Evolutionary conservation across 2,888 invertebrate genomes (phyloP).

Genomic region (Drosophila gaucha): DNA sequence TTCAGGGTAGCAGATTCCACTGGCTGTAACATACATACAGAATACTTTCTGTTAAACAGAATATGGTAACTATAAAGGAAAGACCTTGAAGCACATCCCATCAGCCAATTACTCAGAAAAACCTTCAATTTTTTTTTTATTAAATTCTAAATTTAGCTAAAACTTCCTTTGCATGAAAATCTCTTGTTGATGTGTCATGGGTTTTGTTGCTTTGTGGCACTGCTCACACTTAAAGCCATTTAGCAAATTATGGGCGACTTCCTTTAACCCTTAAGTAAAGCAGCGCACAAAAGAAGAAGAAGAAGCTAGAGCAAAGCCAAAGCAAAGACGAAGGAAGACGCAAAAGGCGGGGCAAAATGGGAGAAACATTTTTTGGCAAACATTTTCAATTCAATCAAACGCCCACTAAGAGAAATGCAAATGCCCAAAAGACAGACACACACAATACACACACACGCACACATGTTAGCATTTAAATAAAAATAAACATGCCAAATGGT

Average conservation of each 20-base stretch:
- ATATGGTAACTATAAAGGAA: too few relatives aligned
- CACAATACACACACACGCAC: slow-evolving; percentile 21
- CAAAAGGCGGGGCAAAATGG: background rate
- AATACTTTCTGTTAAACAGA: too few relatives aligned
- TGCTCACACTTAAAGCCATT: slow-evolving; percentile 67
- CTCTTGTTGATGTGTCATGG: slow-evolving; percentile 36
- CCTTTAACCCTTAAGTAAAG: slow-evolving; percentile 62
- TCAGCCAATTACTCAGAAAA: slow-evolving; percentile 14
- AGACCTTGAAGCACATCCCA: background rate
- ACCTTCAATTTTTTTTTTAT: background rate
- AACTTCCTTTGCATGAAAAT: slow-evolving; percentile 16
- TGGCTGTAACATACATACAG: too few relatives aligned
- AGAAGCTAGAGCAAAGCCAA: slow-evolving; percentile 13
- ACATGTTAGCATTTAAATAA: slow-evolving; percentile 77
- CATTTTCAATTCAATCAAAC: slow-evolving; percentile 79
- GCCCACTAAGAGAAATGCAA: slow-evolving; percentile 68
- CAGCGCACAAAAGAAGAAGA: slow-evolving; percentile 37
- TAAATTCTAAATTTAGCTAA: slow-evolving; percentile 26
- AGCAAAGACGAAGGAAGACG: slow-evolving; percentile 6
- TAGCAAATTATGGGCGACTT: slow-evolving; percentile 74
- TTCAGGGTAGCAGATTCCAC: too few relatives aligned
- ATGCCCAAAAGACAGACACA: slow-evolving; percentile 36
- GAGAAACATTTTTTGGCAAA: slow-evolving; percentile 68
- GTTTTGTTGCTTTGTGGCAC: background rate
- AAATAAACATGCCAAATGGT: slow-evolving; percentile 76